These are phyloP conservation scores for Lineus longissimus DNA, from an alignment of 1,140 invertebrate genomes.

Conservation along the genomic window DNA sequence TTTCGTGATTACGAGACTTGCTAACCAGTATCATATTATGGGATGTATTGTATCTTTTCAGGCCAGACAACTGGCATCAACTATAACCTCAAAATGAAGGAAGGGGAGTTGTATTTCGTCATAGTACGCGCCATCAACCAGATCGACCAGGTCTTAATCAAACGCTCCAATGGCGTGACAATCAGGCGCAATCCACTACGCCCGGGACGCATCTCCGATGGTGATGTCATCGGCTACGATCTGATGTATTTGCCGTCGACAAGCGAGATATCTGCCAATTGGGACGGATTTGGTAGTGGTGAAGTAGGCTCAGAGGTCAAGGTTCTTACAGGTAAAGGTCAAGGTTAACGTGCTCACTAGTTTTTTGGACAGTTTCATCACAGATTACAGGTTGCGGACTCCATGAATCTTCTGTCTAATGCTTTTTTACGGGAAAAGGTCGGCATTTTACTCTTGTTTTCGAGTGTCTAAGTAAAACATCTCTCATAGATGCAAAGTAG, in stretches of 20 bases:
- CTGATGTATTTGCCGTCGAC: slow-evolving; percentile 23
- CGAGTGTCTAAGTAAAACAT: too few relatives aligned
- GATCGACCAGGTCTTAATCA: slow-evolving; percentile 22
- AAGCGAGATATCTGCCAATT: slow-evolving; percentile 27
- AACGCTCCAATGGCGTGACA: slow-evolving; percentile 33
- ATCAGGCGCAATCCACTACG: slow-evolving; percentile 29
- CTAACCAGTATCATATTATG: too few relatives aligned
- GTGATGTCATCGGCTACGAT: slow-evolving; percentile 27
- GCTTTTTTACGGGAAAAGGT: too few relatives aligned
- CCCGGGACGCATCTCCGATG: slow-evolving; percentile 35
- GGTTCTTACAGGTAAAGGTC: not conserved
- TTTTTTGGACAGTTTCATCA: too few relatives aligned
- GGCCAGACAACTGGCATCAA: slow-evolving; percentile 24
- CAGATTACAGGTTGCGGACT: too few relatives aligned
- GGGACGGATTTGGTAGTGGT: slow-evolving; percentile 32
- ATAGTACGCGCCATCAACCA: slow-evolving; percentile 29
- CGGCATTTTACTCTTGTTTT: too few relatives aligned
- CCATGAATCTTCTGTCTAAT: too few relatives aligned
- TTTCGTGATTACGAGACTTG: too few relatives aligned
- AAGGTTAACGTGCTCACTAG: too few relatives aligned
- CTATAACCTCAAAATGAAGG: slow-evolving; percentile 23
- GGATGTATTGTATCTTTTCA: slow-evolving; percentile 15
- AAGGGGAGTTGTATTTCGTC: slow-evolving; percentile 29
- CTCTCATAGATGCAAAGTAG: too few relatives aligned
- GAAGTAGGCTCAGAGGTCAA: not conserved